Conservation (phyloP, 2,113 vertebrate species). For the Hippoglossus stenolepis region DNA sequence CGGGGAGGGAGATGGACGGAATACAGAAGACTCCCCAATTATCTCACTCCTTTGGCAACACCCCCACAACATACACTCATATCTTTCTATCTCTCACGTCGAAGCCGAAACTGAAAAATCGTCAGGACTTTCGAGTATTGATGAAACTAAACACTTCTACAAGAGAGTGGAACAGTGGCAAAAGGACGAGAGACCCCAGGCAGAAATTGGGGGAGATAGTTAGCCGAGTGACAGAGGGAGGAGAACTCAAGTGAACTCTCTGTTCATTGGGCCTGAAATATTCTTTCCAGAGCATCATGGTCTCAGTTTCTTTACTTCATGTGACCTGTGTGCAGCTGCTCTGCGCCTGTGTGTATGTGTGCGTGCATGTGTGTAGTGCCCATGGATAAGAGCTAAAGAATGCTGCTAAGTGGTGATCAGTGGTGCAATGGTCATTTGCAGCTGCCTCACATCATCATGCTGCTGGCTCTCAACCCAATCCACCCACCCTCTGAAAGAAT, state of each 20-base stretch:
- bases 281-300: conserved; percentile 33
- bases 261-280: conserved; percentile 55
- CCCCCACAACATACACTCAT: conserved; percentile 1
- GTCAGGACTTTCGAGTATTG: conserved; percentile 38
- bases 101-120: conserved; percentile 32
- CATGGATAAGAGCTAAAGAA: conserved; percentile 42
- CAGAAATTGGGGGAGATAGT: background rate
- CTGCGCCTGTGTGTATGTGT: background rate
- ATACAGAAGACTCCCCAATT: conserved; percentile 35
- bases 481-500: background rate
- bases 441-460: conserved; percentile 62
- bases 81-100: conserved; percentile 8
- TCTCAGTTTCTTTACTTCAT: conserved; percentile 18
- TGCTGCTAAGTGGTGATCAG: conserved; percentile 24
- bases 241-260: conserved; percentile 36
- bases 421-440: conserved; percentile 39
- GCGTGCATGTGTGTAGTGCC: background rate
- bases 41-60: conserved; percentile 38
- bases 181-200: conserved; percentile 1
- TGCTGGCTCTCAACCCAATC: conserved; percentile 20
- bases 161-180: conserved; percentile 5
- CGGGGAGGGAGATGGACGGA: conserved; percentile 16
- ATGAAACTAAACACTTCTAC: conserved; percentile 36
- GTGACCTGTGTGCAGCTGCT: conserved; percentile 45
- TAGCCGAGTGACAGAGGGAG: background rate